Evolutionary conservation across 2,113 vertebrate species (phyloP).

Genomic region (Megatriorchis doriae): DNA sequence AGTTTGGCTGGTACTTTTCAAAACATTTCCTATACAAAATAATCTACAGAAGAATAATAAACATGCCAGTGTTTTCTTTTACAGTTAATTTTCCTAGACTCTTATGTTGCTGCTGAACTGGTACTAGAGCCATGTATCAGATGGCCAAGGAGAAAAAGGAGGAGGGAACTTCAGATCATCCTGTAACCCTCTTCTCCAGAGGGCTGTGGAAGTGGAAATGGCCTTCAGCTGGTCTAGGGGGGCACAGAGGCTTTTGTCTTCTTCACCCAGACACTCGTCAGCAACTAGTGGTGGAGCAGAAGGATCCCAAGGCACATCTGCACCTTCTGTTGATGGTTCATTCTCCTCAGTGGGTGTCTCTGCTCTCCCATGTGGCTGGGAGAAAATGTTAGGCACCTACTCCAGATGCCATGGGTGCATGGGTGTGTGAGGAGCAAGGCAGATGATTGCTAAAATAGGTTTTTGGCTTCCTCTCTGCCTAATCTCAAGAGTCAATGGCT

Average conservation of each 20-base stretch:
- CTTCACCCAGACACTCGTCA: not conserved
- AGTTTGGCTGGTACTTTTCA: not conserved
- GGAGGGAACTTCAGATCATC: not conserved
- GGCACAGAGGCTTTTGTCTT: not conserved
- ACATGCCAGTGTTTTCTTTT: not conserved
- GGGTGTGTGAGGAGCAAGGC: fast-evolving
- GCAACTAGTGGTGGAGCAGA: not conserved
- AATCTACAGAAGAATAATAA: not conserved
- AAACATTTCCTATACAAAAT: not conserved
- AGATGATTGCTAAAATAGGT: not conserved
- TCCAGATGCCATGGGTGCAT: not conserved
- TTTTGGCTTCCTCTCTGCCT: not conserved
- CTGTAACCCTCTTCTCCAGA: not conserved
- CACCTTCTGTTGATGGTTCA: not conserved
- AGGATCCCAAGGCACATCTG: not conserved
- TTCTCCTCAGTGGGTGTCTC: not conserved
- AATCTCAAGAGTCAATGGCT: not conserved
- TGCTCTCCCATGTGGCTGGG: not conserved
- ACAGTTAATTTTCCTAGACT: not conserved
- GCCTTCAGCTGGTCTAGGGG: not conserved
- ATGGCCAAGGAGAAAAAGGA: not conserved
- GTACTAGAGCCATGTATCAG: not conserved
- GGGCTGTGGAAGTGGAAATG: not conserved
- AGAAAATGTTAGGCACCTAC: not conserved
- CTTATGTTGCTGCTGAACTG: not conserved